Evolutionary conservation across 2,797 vertebrate species (phyloP).

Genomic region (Hapalemur alaotrensis): DNA sequence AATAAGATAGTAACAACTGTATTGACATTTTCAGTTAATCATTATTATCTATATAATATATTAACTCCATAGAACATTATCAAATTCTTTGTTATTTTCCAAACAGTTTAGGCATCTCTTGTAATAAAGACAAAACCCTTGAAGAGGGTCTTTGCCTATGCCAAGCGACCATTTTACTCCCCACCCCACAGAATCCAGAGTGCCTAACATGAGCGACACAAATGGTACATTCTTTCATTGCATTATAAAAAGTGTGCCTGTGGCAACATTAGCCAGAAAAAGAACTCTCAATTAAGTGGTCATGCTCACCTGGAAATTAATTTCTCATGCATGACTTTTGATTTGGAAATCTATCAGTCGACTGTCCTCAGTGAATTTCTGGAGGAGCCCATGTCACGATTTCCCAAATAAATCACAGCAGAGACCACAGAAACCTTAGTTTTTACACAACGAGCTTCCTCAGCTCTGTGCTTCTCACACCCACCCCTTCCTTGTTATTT

Average conservation of each 20-base stretch:
- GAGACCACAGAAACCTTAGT: not conserved
- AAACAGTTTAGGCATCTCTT: not conserved
- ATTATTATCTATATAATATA: not conserved
- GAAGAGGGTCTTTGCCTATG: not conserved
- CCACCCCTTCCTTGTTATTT: slow-evolving; percentile 49
- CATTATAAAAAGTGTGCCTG: not conserved
- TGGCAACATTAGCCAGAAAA: not conserved
- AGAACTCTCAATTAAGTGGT: not conserved
- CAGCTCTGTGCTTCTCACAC: not conserved
- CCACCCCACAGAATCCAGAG: not conserved
- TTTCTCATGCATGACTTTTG: slow-evolving; percentile 55
- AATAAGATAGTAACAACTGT: not conserved
- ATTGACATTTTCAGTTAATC: not conserved
- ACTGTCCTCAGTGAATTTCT: slow-evolving; percentile 26
- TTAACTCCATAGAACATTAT: not conserved
- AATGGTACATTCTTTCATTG: not conserved
- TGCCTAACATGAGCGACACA: not conserved
- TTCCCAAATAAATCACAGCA: not conserved
- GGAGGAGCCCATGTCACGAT: not conserved
- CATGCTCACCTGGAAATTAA: slow-evolving; percentile 48
- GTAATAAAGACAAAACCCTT: not conserved
- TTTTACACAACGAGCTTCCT: not conserved
- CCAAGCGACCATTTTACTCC: not conserved
- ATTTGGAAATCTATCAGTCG: slow-evolving; percentile 10
- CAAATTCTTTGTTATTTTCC: slow-evolving; percentile 4